These are phyloP conservation scores for Choloepus hoffmanni DNA, from an alignment of 2,113 vertebrate species.

Conservation along the genomic window DNA sequence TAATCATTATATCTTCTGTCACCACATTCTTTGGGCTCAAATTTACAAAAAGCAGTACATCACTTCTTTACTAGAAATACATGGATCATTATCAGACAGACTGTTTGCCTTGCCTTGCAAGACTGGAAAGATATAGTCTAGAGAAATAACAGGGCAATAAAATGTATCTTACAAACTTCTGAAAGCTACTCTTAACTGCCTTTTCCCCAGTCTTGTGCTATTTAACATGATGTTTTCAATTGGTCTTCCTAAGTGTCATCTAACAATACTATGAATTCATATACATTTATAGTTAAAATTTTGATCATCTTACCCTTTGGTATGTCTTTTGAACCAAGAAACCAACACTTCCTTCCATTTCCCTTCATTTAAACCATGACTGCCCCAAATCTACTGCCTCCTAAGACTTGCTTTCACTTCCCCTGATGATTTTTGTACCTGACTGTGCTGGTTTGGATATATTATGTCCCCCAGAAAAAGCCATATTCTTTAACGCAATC, in stretches of 20 bases:
- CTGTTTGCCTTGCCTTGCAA: background rate
- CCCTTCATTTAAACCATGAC: background rate
- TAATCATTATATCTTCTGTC: constrained; percentile 1
- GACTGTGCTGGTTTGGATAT: too few species aligned
- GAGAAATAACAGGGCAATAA: background rate
- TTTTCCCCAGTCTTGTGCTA: background rate
- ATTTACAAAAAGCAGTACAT: background rate
- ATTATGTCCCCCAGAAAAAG: too few species aligned
- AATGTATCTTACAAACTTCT: constrained; percentile 30
- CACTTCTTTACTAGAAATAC: background rate
- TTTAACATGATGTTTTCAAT: background rate
- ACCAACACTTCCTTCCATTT: background rate
- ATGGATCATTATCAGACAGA: background rate
- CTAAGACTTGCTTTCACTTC: background rate
- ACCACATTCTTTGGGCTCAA: background rate
- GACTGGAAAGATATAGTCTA: background rate
- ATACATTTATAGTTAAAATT: background rate
- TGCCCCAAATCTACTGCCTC: background rate
- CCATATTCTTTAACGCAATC: too few species aligned
- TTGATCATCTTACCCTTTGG: background rate
- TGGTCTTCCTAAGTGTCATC: background rate
- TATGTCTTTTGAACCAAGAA: background rate
- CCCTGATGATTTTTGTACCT: constrained; percentile 10
- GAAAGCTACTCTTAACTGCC: background rate
- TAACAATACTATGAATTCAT: background rate